Evolutionary conservation across 2,888 invertebrate species (phyloP).

Genomic region (Apamea anceps): DNA sequence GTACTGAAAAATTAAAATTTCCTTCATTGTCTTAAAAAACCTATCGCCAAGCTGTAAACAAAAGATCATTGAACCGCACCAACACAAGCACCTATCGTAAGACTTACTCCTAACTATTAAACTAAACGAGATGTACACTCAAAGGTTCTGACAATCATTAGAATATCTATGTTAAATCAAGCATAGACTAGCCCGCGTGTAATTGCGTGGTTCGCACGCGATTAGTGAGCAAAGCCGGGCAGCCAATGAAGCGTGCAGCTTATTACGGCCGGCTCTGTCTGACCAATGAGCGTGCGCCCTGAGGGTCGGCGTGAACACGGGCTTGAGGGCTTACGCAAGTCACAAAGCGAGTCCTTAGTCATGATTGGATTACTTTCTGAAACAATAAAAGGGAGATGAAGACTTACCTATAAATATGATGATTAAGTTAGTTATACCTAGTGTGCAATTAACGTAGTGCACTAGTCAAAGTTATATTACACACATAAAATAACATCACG

Average conservation of each 20-base stretch:
- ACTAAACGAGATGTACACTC: conserved; percentile 10
- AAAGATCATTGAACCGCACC: background rate
- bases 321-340: conserved; percentile 24
- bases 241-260: conserved; percentile 47
- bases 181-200: conserved; percentile 44
- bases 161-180: conserved; percentile 47
- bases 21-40: background rate
- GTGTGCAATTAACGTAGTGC: background rate
- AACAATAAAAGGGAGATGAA: conserved; percentile 5
- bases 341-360: conserved; percentile 40
- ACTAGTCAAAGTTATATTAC: background rate
- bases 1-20: background rate
- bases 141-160: conserved; percentile 22
- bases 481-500: background rate
- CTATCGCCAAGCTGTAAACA: background rate
- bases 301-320: conserved; percentile 35
- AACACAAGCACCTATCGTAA: conserved; percentile 5
- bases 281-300: conserved; percentile 48
- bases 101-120: conserved; percentile 7
- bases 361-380: conserved; percentile 45
- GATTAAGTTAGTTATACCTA: background rate
- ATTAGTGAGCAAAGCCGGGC: conserved; percentile 48
- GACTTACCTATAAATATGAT: conserved; percentile 6
- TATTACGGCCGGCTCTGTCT: conserved; percentile 34
- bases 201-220: conserved; percentile 53